A percentile compares a stretch with the other conserved stretches of the same genome.
phyloP scores from a whole-genome alignment of 92 coral and sea anemone species.

The Heteractis magnifica region DNA sequence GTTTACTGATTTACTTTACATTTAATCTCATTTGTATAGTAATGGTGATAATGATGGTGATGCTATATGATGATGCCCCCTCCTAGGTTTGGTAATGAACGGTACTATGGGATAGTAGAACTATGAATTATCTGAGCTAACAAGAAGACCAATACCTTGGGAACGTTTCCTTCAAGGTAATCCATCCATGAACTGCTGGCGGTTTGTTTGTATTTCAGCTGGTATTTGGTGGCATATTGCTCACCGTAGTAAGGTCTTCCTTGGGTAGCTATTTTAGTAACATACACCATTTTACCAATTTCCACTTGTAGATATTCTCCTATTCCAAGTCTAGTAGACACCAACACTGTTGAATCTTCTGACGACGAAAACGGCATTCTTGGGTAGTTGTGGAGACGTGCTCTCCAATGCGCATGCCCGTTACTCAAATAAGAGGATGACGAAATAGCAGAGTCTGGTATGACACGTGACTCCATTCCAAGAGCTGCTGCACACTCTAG shows the following conservation, averaged over 20 bases:
- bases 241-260: not conserved
- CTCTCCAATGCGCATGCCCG: not conserved
- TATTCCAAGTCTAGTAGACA: not conserved
- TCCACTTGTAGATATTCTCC: constrained; percentile 15
- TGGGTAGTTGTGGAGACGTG: constrained; percentile 16
- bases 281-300: not conserved
- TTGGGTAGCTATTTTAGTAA: constrained; percentile 14
- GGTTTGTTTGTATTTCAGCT: not conserved
- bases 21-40: too few species aligned
- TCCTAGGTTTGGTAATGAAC: too few species aligned
- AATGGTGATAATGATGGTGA: too few species aligned
- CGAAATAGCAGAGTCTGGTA: constrained; percentile 18
- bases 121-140: not conserved
- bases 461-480: constrained; percentile 6
- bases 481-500: constrained; percentile 9
- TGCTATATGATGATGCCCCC: too few species aligned
- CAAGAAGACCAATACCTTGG: constrained; percentile 3
- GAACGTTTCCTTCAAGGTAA: not conserved
- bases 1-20: too few species aligned
- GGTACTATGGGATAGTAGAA: too few species aligned
- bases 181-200: not conserved
- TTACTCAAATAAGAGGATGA: constrained; percentile 1
- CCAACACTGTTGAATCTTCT: not conserved
- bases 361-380: not conserved
- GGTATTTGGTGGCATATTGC: constrained; percentile 11